Evolutionary conservation across 92 coral and sea anemone species (phyloP).

Genomic region (Desmophyllum pertusum): DNA sequence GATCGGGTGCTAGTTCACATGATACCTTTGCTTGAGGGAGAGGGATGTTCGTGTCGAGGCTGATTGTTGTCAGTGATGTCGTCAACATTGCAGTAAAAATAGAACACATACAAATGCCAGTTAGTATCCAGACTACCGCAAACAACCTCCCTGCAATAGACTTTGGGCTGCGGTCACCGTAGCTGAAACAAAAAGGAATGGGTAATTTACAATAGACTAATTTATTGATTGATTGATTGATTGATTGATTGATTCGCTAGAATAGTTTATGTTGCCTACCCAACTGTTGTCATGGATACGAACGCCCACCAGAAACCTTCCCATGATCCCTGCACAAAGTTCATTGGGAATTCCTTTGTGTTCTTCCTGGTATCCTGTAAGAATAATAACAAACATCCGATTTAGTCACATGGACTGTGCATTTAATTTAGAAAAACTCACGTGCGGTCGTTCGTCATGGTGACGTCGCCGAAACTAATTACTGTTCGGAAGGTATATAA

Average conservation of each 20-base stretch:
- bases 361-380: conserved; percentile 35
- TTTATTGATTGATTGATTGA: neutral
- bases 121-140: conserved; percentile 82
- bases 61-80: conserved; percentile 83
- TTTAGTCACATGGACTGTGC: neutral
- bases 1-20: too few relatives aligned
- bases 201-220: neutral
- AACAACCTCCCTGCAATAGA: conserved; percentile 81
- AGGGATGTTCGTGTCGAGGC: conserved; percentile 65
- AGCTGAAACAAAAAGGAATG: conserved; percentile 43
- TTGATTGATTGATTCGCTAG: neutral
- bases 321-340: too few relatives aligned
- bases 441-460: neutral
- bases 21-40: conserved; percentile 76
- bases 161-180: conserved; percentile 86
- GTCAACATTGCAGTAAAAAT: conserved; percentile 92
- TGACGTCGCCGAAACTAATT: neutral
- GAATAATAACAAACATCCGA: neutral
- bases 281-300: too few relatives aligned
- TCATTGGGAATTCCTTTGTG: conserved; percentile 26
- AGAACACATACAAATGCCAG: conserved; percentile 89
- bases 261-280: too few relatives aligned
- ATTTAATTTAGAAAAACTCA: neutral
- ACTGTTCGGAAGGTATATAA: neutral
- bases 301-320: too few relatives aligned